These are phyloP conservation scores for Calliphora vomitoria DNA, from an alignment of 2,888 invertebrate genomes.

Conservation along the genomic window DNA sequence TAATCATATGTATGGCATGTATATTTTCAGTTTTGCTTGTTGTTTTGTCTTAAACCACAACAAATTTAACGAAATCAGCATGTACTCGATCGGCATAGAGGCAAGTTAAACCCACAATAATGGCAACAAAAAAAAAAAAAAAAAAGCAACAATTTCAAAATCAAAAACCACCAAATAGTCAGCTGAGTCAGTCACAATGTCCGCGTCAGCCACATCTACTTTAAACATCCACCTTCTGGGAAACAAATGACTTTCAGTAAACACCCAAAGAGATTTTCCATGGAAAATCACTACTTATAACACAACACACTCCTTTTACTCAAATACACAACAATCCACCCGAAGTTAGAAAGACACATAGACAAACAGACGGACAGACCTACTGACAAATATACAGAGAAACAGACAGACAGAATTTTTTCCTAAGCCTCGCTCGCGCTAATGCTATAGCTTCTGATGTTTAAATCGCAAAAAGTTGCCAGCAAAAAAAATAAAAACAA, in stretches of 20 bases:
- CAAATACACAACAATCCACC: slow-evolving; percentile 61
- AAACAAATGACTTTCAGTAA: slow-evolving; percentile 75
- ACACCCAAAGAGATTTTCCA: slow-evolving; percentile 74
- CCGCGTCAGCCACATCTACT: slow-evolving; percentile 70
- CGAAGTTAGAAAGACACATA: slow-evolving; percentile 46
- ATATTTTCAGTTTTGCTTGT: slow-evolving; percentile 38
- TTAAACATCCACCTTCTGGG: slow-evolving; percentile 75
- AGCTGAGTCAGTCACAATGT: slow-evolving; percentile 53
- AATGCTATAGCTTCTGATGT: slow-evolving; percentile 71
- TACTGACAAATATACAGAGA: background rate
- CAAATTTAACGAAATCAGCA: slow-evolving; percentile 55
- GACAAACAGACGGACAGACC: slow-evolving; percentile 27
- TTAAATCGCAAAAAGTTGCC: slow-evolving; percentile 30
- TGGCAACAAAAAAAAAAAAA: slow-evolving; percentile 53
- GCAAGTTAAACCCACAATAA: slow-evolving; percentile 52
- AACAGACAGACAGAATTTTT: background rate
- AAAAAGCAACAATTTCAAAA: slow-evolving; percentile 44
- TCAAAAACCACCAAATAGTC: slow-evolving; percentile 58
- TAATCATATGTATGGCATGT: slow-evolving; percentile 67
- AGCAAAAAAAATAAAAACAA: slow-evolving; percentile 31
- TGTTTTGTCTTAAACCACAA: slow-evolving; percentile 55
- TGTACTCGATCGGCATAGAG: slow-evolving; percentile 32
- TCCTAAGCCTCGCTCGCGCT: slow-evolving; percentile 52
- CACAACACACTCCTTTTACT: slow-evolving; percentile 73
- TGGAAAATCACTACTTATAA: slow-evolving; percentile 73